phyloP scores from a whole-genome alignment of 23 tunicate species.

The Ciona savignyi region DNA sequence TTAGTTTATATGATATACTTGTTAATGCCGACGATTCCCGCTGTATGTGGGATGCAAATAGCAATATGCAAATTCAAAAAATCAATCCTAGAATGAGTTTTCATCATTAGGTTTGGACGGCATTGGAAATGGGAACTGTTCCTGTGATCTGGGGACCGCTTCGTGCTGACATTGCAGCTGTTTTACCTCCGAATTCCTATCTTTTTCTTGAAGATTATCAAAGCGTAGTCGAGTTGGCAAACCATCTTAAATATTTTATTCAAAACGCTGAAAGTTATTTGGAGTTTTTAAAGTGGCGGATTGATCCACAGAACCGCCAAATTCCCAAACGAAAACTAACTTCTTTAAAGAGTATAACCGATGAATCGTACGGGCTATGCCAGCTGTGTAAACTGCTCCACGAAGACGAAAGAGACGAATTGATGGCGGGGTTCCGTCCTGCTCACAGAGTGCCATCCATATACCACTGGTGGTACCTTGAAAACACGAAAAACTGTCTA shows the following conservation, averaged over 20 bases:
- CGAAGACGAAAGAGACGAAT: neutral
- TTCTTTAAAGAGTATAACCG: neutral
- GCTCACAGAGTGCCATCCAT: neutral
- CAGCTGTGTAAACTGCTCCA: neutral
- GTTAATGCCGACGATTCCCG: too few species aligned
- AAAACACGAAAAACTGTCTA: neutral
- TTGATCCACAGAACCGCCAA: neutral
- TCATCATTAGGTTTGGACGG: neutral
- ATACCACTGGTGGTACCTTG: neutral
- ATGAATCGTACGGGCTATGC: neutral
- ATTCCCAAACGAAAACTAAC: neutral
- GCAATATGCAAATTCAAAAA: too few species aligned
- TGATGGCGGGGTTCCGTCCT: neutral
- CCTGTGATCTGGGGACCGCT: neutral
- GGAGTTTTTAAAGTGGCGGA: neutral
- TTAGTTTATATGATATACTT: too few species aligned
- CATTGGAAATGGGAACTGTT: neutral
- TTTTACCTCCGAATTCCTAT: neutral
- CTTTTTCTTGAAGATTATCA: neutral
- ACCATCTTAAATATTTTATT: neutral
- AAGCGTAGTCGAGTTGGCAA: neutral
- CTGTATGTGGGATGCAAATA: too few species aligned
- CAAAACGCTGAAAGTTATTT: neutral
- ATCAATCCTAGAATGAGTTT: too few species aligned
- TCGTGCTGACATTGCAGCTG: neutral